These are phyloP conservation scores for Parazoanthus swiftii DNA, from an alignment of 92 coral and sea anemone genomes.

Conservation along the genomic window DNA sequence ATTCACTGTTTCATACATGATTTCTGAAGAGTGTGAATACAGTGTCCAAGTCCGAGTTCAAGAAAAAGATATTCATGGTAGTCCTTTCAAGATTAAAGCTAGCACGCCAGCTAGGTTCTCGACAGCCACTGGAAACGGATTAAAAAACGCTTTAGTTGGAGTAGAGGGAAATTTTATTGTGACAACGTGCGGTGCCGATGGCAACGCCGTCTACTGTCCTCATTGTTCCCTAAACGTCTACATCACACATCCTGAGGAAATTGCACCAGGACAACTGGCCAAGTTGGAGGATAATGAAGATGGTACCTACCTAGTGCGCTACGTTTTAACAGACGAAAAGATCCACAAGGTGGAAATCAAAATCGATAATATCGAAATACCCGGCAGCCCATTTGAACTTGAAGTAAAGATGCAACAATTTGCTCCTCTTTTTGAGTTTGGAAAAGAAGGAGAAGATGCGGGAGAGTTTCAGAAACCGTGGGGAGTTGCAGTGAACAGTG, in stretches of 20 bases:
- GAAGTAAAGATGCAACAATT: conserved; percentile 30
- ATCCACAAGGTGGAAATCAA: conserved; percentile 25
- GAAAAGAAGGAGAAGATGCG: conserved; percentile 24
- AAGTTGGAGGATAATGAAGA: conserved; percentile 28
- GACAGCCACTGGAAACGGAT: conserved; percentile 25
- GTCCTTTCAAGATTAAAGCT: conserved; percentile 26
- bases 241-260: neutral
- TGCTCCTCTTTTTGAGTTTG: conserved; percentile 23
- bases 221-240: conserved; percentile 15
- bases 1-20: conserved; percentile 15
- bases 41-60: conserved; percentile 21
- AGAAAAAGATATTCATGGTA: conserved; percentile 22
- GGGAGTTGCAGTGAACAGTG: conserved; percentile 37
- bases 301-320: conserved; percentile 16
- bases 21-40: conserved; percentile 35
- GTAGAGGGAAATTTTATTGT: neutral
- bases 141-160: conserved; percentile 31
- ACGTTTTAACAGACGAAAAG: conserved; percentile 1
- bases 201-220: conserved; percentile 9
- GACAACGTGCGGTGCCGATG: conserved; percentile 12
- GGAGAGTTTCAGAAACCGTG: conserved; percentile 43
- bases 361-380: conserved; percentile 19
- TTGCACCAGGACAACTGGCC: neutral
- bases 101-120: conserved; percentile 13
- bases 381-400: conserved; percentile 28